Percentiles rank a stretch among this genome's conserved stretches.
phyloP scores from a whole-genome alignment of 2,888 invertebrate species.

The Adelognathus sp. region DNA sequence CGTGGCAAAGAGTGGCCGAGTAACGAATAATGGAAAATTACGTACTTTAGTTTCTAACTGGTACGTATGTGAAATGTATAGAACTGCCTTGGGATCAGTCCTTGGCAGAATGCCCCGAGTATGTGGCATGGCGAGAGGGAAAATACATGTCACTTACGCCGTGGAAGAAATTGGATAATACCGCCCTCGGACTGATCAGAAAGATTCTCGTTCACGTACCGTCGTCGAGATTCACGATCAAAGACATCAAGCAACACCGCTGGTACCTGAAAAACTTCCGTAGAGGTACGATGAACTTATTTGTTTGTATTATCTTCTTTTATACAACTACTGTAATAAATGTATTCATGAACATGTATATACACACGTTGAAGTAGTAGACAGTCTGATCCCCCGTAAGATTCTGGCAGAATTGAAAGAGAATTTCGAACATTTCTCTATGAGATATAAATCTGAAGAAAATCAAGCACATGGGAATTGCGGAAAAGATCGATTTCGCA shows the following conservation, averaged over 20 bases:
- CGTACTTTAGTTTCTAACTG: slow-evolving; percentile 72
- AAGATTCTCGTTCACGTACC: slow-evolving; percentile 89
- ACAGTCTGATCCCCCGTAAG: too few species aligned
- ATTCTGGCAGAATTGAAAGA: too few species aligned
- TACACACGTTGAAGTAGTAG: too few species aligned
- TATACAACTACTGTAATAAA: too few species aligned
- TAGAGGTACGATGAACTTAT: slow-evolving; percentile 64
- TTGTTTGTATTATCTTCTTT: too few species aligned
- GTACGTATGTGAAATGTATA: slow-evolving; percentile 80
- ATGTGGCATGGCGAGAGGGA: slow-evolving; percentile 88
- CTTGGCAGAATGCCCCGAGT: slow-evolving; percentile 86
- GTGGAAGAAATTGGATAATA: slow-evolving; percentile 91
- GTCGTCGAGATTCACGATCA: slow-evolving; percentile 85
- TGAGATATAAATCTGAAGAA: too few species aligned
- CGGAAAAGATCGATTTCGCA: too few species aligned
- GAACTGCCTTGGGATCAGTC: slow-evolving; percentile 98
- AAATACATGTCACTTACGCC: slow-evolving; percentile 86
- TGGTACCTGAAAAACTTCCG: slow-evolving; percentile 84
- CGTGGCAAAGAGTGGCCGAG: not conserved
- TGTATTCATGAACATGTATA: too few species aligned
- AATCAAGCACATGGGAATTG: too few species aligned
- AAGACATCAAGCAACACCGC: slow-evolving; percentile 88
- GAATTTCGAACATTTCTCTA: too few species aligned
- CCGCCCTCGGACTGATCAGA: slow-evolving; percentile 89
- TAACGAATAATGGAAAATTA: slow-evolving; percentile 54